phyloP scores from a whole-genome alignment of 2,113 vertebrate species.

The cat (Felis catus) region DNA sequence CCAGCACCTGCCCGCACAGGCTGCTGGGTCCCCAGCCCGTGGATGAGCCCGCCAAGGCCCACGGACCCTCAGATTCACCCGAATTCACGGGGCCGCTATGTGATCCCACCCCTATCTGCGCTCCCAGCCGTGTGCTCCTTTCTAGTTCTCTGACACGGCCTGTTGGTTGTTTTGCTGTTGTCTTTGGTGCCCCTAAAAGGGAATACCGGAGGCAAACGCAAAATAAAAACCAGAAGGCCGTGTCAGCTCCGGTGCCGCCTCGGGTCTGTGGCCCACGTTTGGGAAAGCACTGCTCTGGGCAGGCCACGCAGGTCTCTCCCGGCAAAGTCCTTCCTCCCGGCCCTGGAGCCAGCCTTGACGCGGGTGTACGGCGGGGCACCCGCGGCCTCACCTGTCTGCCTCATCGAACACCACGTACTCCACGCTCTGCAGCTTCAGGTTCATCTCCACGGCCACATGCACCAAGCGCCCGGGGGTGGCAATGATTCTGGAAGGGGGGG shows the following conservation, averaged over 20 bases:
- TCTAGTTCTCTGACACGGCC: not conserved
- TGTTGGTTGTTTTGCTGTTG: not conserved
- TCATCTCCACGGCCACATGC: slow-evolving; percentile 96
- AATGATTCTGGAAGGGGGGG: slow-evolving; percentile 89
- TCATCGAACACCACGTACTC: slow-evolving; percentile 98
- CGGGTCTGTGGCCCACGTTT: not conserved
- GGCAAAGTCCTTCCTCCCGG: fast-evolving
- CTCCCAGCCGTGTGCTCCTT: not conserved
- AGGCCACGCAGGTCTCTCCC: not conserved
- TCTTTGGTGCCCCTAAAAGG: not conserved
- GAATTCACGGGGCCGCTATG: not conserved
- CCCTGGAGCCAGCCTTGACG: fast-evolving
- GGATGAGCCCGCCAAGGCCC: not conserved
- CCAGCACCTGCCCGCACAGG: fast-evolving
- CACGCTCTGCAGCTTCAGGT: slow-evolving; percentile 92
- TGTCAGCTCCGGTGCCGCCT: not conserved
- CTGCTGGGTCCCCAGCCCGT: fast-evolving
- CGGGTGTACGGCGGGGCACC: fast-evolving
- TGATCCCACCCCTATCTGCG: not conserved
- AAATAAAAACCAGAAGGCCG: not conserved
- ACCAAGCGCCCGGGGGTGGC: slow-evolving; percentile 97
- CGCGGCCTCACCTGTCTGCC: slow-evolving; percentile 92
- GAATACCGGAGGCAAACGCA: not conserved
- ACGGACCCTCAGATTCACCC: fast-evolving
- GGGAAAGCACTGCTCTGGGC: fast-evolving